Percentiles rank a stretch among this genome's conserved stretches.
phyloP scores from a whole-genome alignment of 2,797 vertebrate genomes.

The Enteromius viviparus region DNA sequence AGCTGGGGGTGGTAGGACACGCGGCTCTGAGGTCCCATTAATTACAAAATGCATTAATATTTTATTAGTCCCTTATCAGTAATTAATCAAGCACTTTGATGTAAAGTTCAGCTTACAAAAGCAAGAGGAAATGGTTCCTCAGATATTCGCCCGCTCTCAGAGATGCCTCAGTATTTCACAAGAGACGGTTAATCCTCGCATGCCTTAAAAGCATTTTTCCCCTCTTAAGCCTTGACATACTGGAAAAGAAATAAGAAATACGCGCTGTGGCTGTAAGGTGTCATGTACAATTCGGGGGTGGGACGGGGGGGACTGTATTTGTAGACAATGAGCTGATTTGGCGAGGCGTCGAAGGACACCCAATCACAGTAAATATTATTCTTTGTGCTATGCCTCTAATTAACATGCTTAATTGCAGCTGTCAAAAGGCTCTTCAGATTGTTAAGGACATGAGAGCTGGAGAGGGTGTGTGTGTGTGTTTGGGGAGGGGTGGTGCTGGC shows the following conservation, averaged over 20 bases:
- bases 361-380: slow-evolving; percentile 88
- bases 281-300: slow-evolving; percentile 26
- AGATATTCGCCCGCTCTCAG: slow-evolving; percentile 63
- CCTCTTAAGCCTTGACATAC: slow-evolving; percentile 44
- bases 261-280: slow-evolving; percentile 42
- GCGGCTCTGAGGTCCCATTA: slow-evolving; percentile 72
- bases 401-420: slow-evolving; percentile 88
- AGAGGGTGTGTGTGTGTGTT: slow-evolving; percentile 5
- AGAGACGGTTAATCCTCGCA: slow-evolving; percentile 62
- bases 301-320: neutral
- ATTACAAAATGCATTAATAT: slow-evolving; percentile 78
- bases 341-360: slow-evolving; percentile 80
- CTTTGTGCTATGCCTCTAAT: slow-evolving; percentile 86
- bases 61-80: slow-evolving; percentile 81
- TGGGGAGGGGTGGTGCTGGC: slow-evolving; percentile 23
- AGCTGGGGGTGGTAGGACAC: slow-evolving; percentile 64
- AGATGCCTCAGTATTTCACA: slow-evolving; percentile 59
- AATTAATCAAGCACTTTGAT: slow-evolving; percentile 82
- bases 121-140: slow-evolving; percentile 68
- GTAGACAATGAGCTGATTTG: slow-evolving; percentile 48
- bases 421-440: slow-evolving; percentile 83
- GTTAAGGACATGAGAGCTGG: slow-evolving; percentile 64
- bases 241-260: slow-evolving; percentile 32
- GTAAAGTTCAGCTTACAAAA: slow-evolving; percentile 78
- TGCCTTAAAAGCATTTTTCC: slow-evolving; percentile 54